phyloP scores from a whole-genome alignment of 2,888 invertebrate genomes.

The Hyalella azteca region DNA sequence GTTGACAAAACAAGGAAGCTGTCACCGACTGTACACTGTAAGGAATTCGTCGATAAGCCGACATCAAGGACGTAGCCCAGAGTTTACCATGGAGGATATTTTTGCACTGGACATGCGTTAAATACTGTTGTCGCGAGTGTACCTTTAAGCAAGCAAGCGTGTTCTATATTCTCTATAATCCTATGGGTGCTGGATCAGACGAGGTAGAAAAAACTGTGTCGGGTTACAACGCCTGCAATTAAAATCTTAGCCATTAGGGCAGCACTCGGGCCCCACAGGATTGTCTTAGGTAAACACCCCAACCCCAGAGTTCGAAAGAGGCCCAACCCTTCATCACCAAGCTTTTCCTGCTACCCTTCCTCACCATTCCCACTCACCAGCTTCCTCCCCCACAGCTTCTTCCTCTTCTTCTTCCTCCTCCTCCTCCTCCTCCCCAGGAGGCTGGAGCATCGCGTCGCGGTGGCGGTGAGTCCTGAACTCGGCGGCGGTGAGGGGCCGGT shows the following conservation, averaged over 20 bases:
- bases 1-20: no score
- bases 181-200: not conserved
- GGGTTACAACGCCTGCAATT: not conserved
- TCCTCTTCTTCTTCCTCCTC: conserved; percentile 67
- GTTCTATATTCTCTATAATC: no score
- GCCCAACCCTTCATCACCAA: not conserved
- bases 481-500: conserved; percentile 81
- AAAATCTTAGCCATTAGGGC: not conserved
- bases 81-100: no score
- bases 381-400: conserved; percentile 59
- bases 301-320: not conserved
- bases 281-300: not conserved
- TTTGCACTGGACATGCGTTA: no score
- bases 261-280: not conserved
- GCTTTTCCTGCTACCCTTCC: not conserved
- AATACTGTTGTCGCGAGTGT: no score
- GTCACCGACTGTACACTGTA: no score
- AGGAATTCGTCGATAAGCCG: no score
- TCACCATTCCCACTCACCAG: not conserved
- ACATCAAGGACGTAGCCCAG: no score
- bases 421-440: conserved; percentile 75
- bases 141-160: no score
- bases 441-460: conserved; percentile 86
- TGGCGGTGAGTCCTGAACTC: conserved; percentile 87
- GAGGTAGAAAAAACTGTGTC: not conserved